Evolutionary conservation across 2,888 invertebrate species (phyloP), one percentile per base, ranked within the genome.

Genomic region (Crematogaster levior): DNA sequence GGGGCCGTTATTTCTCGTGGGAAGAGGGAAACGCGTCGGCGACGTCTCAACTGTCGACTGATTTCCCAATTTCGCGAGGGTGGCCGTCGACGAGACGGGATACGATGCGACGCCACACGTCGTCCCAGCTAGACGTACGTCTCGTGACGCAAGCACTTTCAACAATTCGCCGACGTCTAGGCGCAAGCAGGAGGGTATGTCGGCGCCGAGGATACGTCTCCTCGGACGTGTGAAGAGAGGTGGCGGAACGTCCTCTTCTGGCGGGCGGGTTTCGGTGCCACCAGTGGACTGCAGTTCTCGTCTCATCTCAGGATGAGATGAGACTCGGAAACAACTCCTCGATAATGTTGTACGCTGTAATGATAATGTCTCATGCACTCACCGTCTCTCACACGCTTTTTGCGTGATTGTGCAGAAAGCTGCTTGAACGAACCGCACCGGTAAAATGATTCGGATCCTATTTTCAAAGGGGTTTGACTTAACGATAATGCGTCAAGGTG

Each of bases 151-250:
- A 87, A 84, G 79, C 85, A 83, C 84, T 86, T 88, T 83, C 85
- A 81, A 84, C 83, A 79, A 79, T 79, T 81, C 86, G 74, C 75
- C 73, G 58, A 51, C 66, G 60, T 46, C 83, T 82, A 65, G 72
- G 37, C 27, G 37, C 46, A 82, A 89, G 66, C 86, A 88, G 88
- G 88, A 86, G 82, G 63, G 9, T 53, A 88, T 89, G 79, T 1
- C 30, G 66, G 34, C 43, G 43, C n/a, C 30, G 74, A n/a, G 34
- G 48, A 15, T 83, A 53, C 63, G 48, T 40, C 63, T 43, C 24
- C 30, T 43, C 6, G 30, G 30, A 63, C 21, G 37, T 12, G 51
- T 2, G n/a, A 37, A 34, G n/a, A 27, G 53, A 51, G 70, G 51
- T 34, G 63, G 37, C 43, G 43, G 81, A 51, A 46, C 63, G 43